A percentile compares a stretch with the other conserved stretches of the same genome.
Evolutionary conservation across 2,797 vertebrate species (phyloP).

Genomic region (Tolypeutes matacus): DNA sequence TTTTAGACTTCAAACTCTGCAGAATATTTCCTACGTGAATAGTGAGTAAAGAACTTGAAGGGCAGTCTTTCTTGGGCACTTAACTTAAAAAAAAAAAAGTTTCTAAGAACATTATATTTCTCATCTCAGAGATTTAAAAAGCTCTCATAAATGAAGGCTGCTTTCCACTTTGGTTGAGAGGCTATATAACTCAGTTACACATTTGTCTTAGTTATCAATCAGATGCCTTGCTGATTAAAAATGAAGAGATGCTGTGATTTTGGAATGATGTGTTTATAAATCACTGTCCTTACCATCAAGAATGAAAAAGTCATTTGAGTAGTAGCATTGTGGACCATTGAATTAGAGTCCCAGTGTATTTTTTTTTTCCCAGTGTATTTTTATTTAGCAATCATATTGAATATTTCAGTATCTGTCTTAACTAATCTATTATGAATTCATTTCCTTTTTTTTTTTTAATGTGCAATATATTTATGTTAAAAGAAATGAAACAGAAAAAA

Average conservation of each 20-base stretch:
- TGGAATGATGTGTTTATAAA: not conserved
- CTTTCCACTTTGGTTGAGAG: not conserved
- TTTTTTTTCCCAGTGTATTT: not conserved
- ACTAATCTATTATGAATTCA: no score
- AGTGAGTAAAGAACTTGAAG: not conserved
- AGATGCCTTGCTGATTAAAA: not conserved
- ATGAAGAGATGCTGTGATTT: not conserved
- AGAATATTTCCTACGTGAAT: not conserved
- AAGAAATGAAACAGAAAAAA: constrained; percentile 17
- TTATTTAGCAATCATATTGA: not conserved
- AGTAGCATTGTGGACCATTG: not conserved
- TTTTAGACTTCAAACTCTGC: not conserved
- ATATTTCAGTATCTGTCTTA: no score
- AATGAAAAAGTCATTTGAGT: not conserved
- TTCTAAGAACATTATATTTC: not conserved
- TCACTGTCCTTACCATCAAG: not conserved
- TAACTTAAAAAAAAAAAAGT: not conserved
- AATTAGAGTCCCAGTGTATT: not conserved
- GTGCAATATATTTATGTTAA: not conserved
- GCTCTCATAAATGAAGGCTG: not conserved
- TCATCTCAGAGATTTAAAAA: not conserved
- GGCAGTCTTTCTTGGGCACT: not conserved
- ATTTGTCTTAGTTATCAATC: rapidly evolving
- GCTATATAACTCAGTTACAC: rapidly evolving
- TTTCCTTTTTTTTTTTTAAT: no score